These are phyloP conservation scores for Anas platyrhynchos DNA, from an alignment of 2,113 vertebrate species.

Conservation along the genomic window DNA sequence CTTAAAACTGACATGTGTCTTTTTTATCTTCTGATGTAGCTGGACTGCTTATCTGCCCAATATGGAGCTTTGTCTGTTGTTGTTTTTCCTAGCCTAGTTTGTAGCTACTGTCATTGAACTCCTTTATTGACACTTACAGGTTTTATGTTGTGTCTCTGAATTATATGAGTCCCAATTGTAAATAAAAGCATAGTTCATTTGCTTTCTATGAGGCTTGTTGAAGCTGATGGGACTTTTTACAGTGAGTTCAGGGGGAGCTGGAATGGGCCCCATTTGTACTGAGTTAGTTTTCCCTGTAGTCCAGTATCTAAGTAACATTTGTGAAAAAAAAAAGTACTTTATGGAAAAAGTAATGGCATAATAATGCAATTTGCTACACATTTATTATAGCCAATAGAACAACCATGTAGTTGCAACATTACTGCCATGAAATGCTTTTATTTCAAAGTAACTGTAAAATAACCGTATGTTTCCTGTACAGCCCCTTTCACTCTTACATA, in stretches of 20 bases:
- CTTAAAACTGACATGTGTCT: rapidly evolving
- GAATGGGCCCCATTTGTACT: neutral
- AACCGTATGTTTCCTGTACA: neutral
- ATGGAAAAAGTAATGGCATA: neutral
- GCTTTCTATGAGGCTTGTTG: neutral
- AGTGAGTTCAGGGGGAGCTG: neutral
- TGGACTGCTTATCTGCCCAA: neutral
- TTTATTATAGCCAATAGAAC: conserved; percentile 9
- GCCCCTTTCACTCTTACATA: neutral
- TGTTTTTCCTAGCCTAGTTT: neutral
- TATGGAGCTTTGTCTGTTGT: neutral
- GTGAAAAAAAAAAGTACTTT: neutral
- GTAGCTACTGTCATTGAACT: neutral
- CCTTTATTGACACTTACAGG: neutral
- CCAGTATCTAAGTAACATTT: conserved; percentile 26
- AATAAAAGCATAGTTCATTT: neutral
- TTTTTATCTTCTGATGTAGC: neutral
- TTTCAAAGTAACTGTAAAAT: conserved; percentile 2
- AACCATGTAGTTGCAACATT: neutral
- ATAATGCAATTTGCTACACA: neutral
- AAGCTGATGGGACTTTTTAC: neutral
- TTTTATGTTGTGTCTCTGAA: neutral
- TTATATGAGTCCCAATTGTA: neutral
- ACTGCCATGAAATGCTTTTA: conserved; percentile 17
- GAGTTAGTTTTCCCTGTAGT: conserved; percentile 1